Conservation (phyloP, 2,888 invertebrate genomes). For the Lasioglossum leucozonium region DNA sequence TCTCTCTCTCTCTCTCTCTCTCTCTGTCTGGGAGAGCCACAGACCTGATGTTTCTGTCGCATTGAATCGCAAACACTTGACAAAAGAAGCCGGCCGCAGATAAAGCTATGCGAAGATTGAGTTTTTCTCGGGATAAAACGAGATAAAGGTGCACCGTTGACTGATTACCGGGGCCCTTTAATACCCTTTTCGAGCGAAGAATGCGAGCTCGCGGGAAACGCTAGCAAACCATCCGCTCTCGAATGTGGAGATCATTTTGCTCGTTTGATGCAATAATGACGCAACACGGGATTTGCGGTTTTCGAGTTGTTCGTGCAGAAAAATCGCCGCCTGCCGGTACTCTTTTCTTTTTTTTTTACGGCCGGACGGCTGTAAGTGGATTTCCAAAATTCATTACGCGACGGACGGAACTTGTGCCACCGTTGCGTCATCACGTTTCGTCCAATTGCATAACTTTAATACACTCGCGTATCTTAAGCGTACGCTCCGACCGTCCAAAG, state of each 20-base stretch:
- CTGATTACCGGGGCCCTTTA: slow-evolving; percentile 39
- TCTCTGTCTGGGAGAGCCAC: neutral
- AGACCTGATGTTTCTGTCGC: slow-evolving; percentile 61
- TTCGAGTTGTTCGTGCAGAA: neutral
- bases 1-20: neutral
- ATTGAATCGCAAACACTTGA: slow-evolving; percentile 68
- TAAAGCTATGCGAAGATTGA: slow-evolving; percentile 21
- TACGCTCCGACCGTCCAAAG: no score
- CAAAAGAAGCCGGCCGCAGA: slow-evolving; percentile 37
- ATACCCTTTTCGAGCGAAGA: neutral
- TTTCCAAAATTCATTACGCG: neutral
- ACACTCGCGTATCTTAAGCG: neutral
- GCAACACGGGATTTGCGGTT: neutral
- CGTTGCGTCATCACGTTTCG: neutral
- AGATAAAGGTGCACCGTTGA: slow-evolving; percentile 33
- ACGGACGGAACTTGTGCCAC: neutral
- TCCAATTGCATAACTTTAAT: neutral
- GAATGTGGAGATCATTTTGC: neutral
- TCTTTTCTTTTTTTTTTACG: no score
- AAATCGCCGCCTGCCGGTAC: neutral
- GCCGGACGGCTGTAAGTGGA: neutral
- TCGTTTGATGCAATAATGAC: neutral
- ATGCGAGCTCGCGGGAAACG: neutral
- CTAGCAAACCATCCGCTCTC: neutral
- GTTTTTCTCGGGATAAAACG: slow-evolving; percentile 35